These are phyloP conservation scores for Pseudomyrmex pallidus DNA, from an alignment of 1,140 invertebrate genomes.

Conservation along the genomic window DNA sequence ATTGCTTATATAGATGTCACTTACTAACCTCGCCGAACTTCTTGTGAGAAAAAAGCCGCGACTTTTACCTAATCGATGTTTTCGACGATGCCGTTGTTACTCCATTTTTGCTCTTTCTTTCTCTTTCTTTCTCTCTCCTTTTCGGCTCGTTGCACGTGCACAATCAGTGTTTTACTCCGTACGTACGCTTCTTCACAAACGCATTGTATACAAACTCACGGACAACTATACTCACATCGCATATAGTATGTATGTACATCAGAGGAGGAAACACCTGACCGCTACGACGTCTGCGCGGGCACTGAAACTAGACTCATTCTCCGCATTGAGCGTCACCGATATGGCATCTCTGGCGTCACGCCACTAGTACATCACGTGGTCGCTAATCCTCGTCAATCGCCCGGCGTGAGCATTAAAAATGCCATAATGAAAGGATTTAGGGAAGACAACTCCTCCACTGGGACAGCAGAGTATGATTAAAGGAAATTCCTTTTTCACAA, in stretches of 20 bases:
- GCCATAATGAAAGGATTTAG: too few relatives aligned
- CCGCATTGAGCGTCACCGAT: slow-evolving; percentile 30
- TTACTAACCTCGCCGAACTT: neutral
- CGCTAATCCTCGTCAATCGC: slow-evolving; percentile 28
- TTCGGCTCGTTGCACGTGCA: neutral
- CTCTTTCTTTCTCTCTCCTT: neutral
- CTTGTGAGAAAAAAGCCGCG: neutral
- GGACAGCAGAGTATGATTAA: too few relatives aligned
- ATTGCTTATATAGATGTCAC: neutral
- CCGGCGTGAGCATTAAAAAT: neutral
- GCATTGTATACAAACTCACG: neutral
- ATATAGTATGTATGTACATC: neutral
- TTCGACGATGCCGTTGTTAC: neutral
- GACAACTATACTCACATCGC: neutral
- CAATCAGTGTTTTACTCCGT: too few relatives aligned
- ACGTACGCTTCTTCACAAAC: neutral
- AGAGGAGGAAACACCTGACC: neutral
- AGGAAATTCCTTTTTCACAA: too few relatives aligned
- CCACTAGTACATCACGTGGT: too few relatives aligned
- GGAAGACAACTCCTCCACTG: too few relatives aligned
- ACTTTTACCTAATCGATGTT: neutral
- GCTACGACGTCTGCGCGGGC: slow-evolving; percentile 42
- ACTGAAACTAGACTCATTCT: too few relatives aligned
- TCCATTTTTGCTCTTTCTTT: too few relatives aligned
- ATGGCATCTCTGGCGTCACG: neutral